phyloP scores from a whole-genome alignment of 2,888 invertebrate species.

The Dorcus parallelipipedus region DNA sequence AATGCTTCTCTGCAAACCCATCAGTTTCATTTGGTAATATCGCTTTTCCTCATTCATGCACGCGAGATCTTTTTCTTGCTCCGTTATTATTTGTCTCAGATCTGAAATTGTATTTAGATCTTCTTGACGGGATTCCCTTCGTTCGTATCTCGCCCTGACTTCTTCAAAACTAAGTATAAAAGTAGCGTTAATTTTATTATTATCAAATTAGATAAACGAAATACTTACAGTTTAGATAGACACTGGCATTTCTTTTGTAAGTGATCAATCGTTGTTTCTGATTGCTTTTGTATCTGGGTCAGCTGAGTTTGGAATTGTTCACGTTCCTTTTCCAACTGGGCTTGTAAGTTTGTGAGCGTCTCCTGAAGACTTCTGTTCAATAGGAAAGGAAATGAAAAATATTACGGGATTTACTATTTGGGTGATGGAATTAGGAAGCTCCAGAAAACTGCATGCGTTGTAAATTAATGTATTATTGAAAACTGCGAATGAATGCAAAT shows the following conservation, averaged over 20 bases:
- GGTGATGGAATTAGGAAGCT: neutral
- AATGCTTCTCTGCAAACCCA: conserved; percentile 37
- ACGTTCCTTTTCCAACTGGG: conserved; percentile 41
- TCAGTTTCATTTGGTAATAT: conserved; percentile 55
- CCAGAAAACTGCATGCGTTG: no score
- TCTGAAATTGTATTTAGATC: conserved; percentile 56
- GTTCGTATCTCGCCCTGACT: conserved; percentile 56
- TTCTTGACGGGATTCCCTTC: conserved; percentile 56
- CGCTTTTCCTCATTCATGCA: conserved; percentile 57
- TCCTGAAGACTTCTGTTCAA: conserved; percentile 51
- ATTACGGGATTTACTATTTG: conserved; percentile 4
- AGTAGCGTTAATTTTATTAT: neutral
- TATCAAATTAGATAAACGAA: no score
- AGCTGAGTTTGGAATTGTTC: conserved; percentile 39
- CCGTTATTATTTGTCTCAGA: conserved; percentile 54
- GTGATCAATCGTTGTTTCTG: conserved; percentile 56
- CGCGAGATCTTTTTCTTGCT: conserved; percentile 57
- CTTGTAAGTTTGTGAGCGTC: conserved; percentile 38
- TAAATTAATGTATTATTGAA: no score
- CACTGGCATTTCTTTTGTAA: conserved; percentile 60
- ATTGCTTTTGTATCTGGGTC: conserved; percentile 51
- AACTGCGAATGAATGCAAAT: neutral
- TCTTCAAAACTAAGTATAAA: conserved; percentile 52
- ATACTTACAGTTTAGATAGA: conserved; percentile 60
- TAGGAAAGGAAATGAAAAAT: conserved; percentile 29